Evolutionary conservation across 2,797 vertebrate species (phyloP), one percentile per base, ranked within the genome.

Genomic region (Distichodus sexfasciatus): DNA sequence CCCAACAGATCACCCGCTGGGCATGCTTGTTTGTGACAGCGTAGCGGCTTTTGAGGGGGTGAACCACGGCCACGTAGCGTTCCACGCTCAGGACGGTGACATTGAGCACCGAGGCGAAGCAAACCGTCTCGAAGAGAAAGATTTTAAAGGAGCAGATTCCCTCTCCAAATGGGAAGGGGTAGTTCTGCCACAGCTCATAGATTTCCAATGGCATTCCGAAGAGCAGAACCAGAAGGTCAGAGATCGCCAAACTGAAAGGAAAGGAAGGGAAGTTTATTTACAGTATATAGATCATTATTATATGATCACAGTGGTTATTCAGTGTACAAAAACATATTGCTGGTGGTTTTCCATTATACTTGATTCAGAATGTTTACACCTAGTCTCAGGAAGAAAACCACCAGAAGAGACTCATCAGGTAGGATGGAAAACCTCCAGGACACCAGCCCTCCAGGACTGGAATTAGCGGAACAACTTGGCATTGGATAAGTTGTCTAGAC

Each of bases 141-240:
- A 88, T 87, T 74, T 92, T 92, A 77, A 93, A 92, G 74, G 86
- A 91, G 78, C 92, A 93, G 55, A 90, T 87, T 0, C 86, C 83
- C 43, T 88, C 88, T 0, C 87, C 89, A 0, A 93, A 92, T 6
- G 87, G 87, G 76, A 92, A 93, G 0, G 92, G 92, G 75, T 93
- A 92, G 82, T 93, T 93, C 77, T 91, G 86, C 90, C 92, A 92
- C 65, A 93, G 79, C 59, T 93, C 92, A 1, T 91, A 92, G 57
- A 90, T 84, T 82, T 93, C 92, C 74, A 93, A 48, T 0, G 92
- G 92, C 91, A 93, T 93, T 48, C 90, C 92, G 0, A 93, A 87
- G 48, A 90, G 35, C 4, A 93, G 87, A 65, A 93, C 85, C 0
- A 93, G 83, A 4, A 93, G 87, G 79, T 93, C 91, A 0, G 91